Percentiles rank a stretch among this genome's conserved stretches.
phyloP scores from a whole-genome alignment of 2,113 vertebrate species.

The Nerophis lumbriciformis region DNA sequence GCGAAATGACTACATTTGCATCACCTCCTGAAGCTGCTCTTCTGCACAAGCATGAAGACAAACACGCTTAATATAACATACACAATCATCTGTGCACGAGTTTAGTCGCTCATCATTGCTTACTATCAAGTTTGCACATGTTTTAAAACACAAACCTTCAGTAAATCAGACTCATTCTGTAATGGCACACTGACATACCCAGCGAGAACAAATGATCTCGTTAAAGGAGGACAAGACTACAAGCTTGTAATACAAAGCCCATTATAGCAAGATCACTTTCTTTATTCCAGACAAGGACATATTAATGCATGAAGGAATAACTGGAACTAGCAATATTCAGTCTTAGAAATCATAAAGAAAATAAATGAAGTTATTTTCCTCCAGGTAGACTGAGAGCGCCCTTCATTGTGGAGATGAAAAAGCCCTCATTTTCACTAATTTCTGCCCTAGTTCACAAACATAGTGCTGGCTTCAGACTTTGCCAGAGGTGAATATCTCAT shows the following conservation, averaged over 20 bases:
- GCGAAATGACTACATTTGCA: too few species aligned
- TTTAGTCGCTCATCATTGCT: too few species aligned
- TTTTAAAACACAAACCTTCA: too few species aligned
- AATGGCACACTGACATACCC: conserved; percentile 1
- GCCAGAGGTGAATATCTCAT: conserved; percentile 28
- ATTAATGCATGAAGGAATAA: background rate
- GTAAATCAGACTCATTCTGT: background rate
- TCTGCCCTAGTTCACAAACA: conserved; percentile 22
- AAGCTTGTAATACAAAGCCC: background rate
- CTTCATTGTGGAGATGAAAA: conserved; percentile 7
- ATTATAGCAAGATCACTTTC: background rate
- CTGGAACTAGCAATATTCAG: conserved; percentile 1
- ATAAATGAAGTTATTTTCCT: background rate
- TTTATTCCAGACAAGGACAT: background rate
- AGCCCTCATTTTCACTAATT: conserved; percentile 10
- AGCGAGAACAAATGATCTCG: background rate
- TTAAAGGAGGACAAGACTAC: conserved; percentile 4
- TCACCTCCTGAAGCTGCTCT: too few species aligned
- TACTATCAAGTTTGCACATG: too few species aligned
- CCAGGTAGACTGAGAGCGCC: background rate
- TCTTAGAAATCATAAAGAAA: background rate
- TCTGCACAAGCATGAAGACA: too few species aligned
- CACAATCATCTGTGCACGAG: too few species aligned
- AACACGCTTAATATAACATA: too few species aligned
- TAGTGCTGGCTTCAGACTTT: conserved; percentile 15